Evolutionary conservation across 2,113 vertebrate genomes (phyloP).

Genomic region (Tamias sibiricus): DNA sequence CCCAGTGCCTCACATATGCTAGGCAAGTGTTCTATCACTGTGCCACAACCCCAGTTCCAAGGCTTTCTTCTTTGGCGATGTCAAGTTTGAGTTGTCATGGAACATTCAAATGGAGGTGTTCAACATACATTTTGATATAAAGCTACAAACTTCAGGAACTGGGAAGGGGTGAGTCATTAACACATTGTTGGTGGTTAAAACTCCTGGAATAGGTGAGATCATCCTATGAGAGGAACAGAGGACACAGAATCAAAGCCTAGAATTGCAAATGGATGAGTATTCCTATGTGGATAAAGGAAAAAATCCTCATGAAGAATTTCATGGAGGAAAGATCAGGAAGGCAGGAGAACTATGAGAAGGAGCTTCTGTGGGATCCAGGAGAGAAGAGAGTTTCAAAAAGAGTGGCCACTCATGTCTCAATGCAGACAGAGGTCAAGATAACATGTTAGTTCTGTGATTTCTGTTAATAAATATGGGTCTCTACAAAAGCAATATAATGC

Average conservation of each 20-base stretch:
- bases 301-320: not conserved
- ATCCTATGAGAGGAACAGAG: not conserved
- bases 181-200: not conserved
- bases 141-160: not conserved
- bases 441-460: not conserved
- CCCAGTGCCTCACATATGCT: too few species aligned
- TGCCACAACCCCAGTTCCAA: too few species aligned
- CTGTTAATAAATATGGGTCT: not conserved
- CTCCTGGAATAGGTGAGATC: not conserved
- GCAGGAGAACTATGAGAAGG: not conserved
- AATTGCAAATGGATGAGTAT: not conserved
- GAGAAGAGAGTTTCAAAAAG: constrained; percentile 11
- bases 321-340: not conserved
- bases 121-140: not conserved
- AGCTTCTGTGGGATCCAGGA: not conserved
- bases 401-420: not conserved
- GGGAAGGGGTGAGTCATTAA: not conserved
- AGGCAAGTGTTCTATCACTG: too few species aligned
- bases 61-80: not conserved
- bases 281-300: not conserved
- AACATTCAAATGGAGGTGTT: not conserved
- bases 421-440: not conserved
- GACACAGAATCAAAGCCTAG: not conserved
- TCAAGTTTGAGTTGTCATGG: not conserved
- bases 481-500: not conserved